Evolutionary conservation across 2,888 invertebrate genomes (phyloP).

Genomic region (Machimus rusticus): DNA sequence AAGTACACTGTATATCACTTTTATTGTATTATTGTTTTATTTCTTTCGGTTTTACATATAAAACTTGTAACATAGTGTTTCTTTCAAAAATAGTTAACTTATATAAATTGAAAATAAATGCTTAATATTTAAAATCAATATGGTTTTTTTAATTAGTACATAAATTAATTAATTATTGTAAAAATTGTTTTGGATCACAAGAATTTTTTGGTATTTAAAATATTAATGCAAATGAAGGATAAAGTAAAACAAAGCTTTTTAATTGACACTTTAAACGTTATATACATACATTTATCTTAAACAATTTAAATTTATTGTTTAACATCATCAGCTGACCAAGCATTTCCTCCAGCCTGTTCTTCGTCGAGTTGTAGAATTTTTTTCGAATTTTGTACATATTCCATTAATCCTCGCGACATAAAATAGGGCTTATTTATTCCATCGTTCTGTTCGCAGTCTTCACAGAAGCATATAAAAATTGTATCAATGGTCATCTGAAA

Average conservation of each 20-base stretch:
- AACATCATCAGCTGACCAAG: constrained; percentile 29
- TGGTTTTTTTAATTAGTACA: neutral
- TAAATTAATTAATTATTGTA: no score
- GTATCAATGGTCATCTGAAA: constrained; percentile 74
- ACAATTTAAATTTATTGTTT: neutral
- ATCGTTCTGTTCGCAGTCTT: constrained; percentile 72
- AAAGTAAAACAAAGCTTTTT: no score
- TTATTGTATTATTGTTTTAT: constrained; percentile 1
- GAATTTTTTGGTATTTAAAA: no score
- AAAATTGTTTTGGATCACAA: no score
- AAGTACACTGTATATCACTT: neutral
- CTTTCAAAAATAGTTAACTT: constrained; percentile 5
- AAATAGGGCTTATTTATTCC: constrained; percentile 69
- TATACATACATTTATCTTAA: neutral
- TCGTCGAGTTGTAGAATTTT: constrained; percentile 42
- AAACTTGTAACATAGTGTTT: constrained; percentile 14
- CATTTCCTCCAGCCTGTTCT: constrained; percentile 28
- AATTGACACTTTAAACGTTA: neutral
- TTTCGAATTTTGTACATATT: constrained; percentile 67
- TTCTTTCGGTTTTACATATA: neutral
- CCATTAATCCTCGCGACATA: constrained; percentile 73
- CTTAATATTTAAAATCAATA: neutral
- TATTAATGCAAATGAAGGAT: no score
- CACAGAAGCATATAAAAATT: constrained; percentile 74
- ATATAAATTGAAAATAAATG: constrained; percentile 23